Evolutionary conservation across 2,888 invertebrate genomes (phyloP).

Genomic region (Papilio protenor): DNA sequence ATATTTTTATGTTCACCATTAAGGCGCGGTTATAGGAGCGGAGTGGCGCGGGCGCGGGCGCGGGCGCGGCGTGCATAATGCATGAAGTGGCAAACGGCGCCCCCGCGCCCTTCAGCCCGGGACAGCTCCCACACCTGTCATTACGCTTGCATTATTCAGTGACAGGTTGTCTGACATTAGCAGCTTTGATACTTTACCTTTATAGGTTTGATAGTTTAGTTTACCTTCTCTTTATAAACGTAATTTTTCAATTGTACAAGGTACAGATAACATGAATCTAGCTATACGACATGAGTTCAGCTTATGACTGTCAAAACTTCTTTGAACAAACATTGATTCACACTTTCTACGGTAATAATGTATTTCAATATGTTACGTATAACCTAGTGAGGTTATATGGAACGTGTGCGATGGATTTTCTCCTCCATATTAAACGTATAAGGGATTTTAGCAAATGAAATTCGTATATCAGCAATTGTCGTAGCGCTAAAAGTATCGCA

Average conservation of each 20-base stretch:
- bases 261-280: neutral
- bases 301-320: no score
- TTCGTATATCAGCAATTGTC: slow-evolving; percentile 14
- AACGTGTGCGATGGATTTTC: neutral
- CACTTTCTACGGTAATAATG: neutral
- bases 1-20: slow-evolving; percentile 10
- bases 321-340: no score
- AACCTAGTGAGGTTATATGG: neutral
- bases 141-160: neutral
- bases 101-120: neutral
- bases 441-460: slow-evolving; percentile 13
- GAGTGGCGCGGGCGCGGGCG: neutral
- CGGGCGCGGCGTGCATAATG: slow-evolving; percentile 5
- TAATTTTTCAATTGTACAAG: neutral
- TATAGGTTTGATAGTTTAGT: neutral
- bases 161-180: slow-evolving; percentile 9
- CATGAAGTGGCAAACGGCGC: neutral
- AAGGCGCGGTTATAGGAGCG: neutral
- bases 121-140: slow-evolving; percentile 17
- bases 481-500: slow-evolving; percentile 12
- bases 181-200: neutral
- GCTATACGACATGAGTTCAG: neutral
- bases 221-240: neutral
- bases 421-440: neutral
- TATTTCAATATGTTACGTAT: neutral